phyloP scores from a whole-genome alignment of 2,888 invertebrate genomes.

The Drosophila mimica region DNA sequence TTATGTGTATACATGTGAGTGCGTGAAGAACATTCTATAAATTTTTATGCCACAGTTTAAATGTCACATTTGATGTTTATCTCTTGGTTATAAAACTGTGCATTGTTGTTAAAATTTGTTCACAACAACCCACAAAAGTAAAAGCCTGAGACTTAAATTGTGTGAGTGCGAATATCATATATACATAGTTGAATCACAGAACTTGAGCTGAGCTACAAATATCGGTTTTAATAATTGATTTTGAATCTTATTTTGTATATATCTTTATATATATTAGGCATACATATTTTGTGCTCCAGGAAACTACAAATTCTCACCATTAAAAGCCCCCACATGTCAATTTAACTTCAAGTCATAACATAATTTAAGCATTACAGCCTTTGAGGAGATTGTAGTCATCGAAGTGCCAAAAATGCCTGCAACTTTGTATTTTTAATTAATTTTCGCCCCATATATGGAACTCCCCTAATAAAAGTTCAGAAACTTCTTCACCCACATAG shows the following conservation, averaged over 20 bases:
- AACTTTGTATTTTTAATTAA: conserved; percentile 71
- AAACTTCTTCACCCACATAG: conserved; percentile 12
- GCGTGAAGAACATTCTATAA: conserved; percentile 52
- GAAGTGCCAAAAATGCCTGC: background rate
- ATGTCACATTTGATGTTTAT: conserved; percentile 74
- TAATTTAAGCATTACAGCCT: background rate
- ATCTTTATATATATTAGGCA: background rate
- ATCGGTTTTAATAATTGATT: background rate
- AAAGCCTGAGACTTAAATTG: conserved; percentile 44
- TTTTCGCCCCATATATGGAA: conserved; percentile 40
- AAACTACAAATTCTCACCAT: background rate
- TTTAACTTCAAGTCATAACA: background rate
- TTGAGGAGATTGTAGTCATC: background rate
- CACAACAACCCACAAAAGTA: conserved; percentile 19
- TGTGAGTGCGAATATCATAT: conserved; percentile 5
- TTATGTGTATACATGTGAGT: conserved; percentile 37
- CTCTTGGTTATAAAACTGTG: conserved; percentile 57
- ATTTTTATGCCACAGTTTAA: conserved; percentile 72
- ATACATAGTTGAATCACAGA: background rate
- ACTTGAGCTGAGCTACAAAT: background rate
- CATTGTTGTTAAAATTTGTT: conserved; percentile 56
- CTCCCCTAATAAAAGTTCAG: conserved; percentile 12
- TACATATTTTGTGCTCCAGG: fast-evolving
- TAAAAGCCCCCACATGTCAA: background rate
- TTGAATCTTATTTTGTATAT: background rate